phyloP scores from a whole-genome alignment of 2,113 vertebrate genomes.

The Nothoprocta perdicaria region DNA sequence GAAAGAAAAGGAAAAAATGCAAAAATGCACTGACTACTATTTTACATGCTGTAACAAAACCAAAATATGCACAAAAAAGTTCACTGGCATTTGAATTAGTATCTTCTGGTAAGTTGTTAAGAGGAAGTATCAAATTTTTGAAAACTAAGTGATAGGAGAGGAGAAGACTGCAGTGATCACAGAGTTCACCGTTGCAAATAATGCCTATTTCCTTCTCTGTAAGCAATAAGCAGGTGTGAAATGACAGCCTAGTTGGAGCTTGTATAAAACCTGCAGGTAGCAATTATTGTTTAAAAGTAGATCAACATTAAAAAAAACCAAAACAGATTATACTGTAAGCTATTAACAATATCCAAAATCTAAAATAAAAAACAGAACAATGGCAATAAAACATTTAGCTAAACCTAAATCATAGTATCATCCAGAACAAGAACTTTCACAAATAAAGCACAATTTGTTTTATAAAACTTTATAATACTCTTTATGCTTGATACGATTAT shows the following conservation, averaged over 20 bases:
- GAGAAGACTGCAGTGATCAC: conserved; percentile 51
- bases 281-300: conserved; percentile 69
- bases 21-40: background rate
- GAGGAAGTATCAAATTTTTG: conserved; percentile 39
- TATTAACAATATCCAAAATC: conserved; percentile 49
- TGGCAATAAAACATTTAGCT: conserved; percentile 58
- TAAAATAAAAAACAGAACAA: conserved; percentile 51
- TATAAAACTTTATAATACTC: conserved; percentile 78
- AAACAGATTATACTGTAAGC: conserved; percentile 60
- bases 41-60: conserved; percentile 30
- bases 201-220: conserved; percentile 46
- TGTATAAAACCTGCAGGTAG: conserved; percentile 71
- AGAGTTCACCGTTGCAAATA: conserved; percentile 53
- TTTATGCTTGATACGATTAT: conserved; percentile 73
- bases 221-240: conserved; percentile 64
- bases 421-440: conserved; percentile 73
- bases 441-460: conserved; percentile 75
- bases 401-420: conserved; percentile 58
- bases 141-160: conserved; percentile 15
- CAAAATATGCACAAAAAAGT: conserved; percentile 8
- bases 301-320: conserved; percentile 60
- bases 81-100: conserved; percentile 20
- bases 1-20: background rate
- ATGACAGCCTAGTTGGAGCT: conserved; percentile 64
- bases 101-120: background rate